These are phyloP conservation scores for Athalia rosae DNA, from an alignment of 2,888 invertebrate species.

Conservation along the genomic window DNA sequence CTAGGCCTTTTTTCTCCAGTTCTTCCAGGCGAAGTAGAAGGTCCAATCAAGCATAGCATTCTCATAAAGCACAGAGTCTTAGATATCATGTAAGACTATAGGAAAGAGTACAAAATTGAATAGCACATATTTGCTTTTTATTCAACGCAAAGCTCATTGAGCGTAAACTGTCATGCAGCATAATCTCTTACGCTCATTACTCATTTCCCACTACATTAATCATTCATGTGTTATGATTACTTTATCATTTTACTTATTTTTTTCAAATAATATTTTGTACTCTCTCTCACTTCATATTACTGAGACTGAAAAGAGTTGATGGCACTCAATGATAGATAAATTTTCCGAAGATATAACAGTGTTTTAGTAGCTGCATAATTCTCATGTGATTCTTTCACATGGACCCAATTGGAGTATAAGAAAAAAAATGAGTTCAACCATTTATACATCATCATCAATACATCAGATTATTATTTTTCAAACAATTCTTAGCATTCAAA, in stretches of 20 bases:
- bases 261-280: not conserved
- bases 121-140: not conserved
- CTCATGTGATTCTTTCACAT: too few species aligned
- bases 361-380: conserved; percentile 1
- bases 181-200: not conserved
- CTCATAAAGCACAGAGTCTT: conserved; percentile 5
- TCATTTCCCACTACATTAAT: not conserved
- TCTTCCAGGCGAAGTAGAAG: conserved; percentile 76
- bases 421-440: too few species aligned
- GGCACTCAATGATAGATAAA: not conserved
- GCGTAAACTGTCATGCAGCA: not conserved
- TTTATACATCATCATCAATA: too few species aligned
- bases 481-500: not conserved
- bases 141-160: not conserved
- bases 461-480: conserved; percentile 1
- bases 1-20: conserved; percentile 76
- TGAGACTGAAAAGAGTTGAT: not conserved
- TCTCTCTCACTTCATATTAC: too few species aligned
- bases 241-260: not conserved
- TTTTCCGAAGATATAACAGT: not conserved
- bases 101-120: conserved; percentile 19
- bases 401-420: not conserved
- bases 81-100: conserved; percentile 28
- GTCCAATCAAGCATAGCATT: conserved; percentile 69
- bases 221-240: not conserved